Base-by-base conservation (phyloP, 1,140 invertebrate genomes). In the Papilio glaucus region DNA sequence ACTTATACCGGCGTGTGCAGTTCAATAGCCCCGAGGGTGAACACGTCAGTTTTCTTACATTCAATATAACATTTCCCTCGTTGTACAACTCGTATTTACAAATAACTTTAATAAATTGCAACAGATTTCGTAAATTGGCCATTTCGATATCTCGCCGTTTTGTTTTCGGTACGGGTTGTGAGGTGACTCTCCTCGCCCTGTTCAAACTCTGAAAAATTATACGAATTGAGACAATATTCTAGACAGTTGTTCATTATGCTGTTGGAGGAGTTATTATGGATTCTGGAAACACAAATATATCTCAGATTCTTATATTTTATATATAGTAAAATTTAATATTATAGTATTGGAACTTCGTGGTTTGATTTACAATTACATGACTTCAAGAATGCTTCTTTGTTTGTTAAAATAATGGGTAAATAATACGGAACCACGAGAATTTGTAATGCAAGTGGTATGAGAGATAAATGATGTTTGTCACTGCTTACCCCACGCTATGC, bases 81-180 rank as follows among this genome's bases (percentile, higher is more conserved):
- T 57, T 57, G 49, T 57, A n/a, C n/a, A n/a, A n/a, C n/a, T n/a
- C n/a, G n/a, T n/a, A n/a, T n/a, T n/a, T 57, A 9, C 12, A 24
- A 57, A 57, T 15, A 45, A 45, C 39, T 26, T 57, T 57, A 57
- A 57, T 57, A 57, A 57, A 57, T 57, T 24, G 49, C 49, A 57
- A 57, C 49, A 57, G 49, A 57, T 57, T 57, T 57, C 49, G 49
- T 57, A 57, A 57, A 57, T 57, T 57, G 49, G 49, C 49, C 21
- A 26, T 57, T 26, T 57, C 21, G 49, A 57, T 57, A 57, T 57
- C 49, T 57, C 45, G 45, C 8, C 18, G 18, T 21, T 49, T 49
- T 49, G 15, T 49, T 49, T 49, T 12, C 15, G 7, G 18, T 21
- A 18, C 45, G 45, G 18, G 45, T 49, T 49, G 45, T 49, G 45